A percentile compares a stretch with the other conserved stretches of the same genome.
These are phyloP conservation scores for Electrophaes corylata DNA, from an alignment of 2,888 invertebrate species.

Conservation along the genomic window DNA sequence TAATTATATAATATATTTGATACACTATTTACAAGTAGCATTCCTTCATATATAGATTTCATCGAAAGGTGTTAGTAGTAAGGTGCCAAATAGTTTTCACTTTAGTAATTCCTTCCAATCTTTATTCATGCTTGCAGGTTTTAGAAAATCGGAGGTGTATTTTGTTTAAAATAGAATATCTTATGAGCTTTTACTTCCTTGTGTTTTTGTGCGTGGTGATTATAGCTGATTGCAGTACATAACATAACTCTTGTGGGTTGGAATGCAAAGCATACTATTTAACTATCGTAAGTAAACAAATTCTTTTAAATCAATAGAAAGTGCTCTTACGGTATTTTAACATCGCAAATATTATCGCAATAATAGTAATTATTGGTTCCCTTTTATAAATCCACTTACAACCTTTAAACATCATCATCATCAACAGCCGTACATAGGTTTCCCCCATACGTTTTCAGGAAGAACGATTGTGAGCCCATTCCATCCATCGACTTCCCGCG, in stretches of 20 bases:
- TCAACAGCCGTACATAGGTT: too few species aligned
- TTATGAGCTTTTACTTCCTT: slow-evolving; percentile 17
- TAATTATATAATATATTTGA: slow-evolving; percentile 15
- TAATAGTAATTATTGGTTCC: too few species aligned
- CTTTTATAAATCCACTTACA: too few species aligned
- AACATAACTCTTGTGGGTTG: not conserved
- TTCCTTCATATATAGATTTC: slow-evolving; percentile 9
- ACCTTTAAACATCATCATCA: too few species aligned
- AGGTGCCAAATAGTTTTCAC: slow-evolving; percentile 10
- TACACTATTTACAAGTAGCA: slow-evolving; percentile 6
- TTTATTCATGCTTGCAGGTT: not conserved
- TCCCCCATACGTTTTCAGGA: too few species aligned
- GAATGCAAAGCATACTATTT: not conserved
- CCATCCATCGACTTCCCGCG: too few species aligned
- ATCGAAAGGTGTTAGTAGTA: slow-evolving; percentile 16
- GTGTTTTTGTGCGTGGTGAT: slow-evolving; percentile 26
- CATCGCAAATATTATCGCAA: too few species aligned
- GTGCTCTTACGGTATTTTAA: too few species aligned
- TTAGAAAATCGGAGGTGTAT: not conserved
- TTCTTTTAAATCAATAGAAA: not conserved
- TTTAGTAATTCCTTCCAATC: not conserved
- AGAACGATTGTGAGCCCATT: too few species aligned
- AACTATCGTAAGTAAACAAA: not conserved
- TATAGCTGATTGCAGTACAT: slow-evolving; percentile 25
- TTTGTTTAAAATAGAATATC: slow-evolving; percentile 7